These are phyloP conservation scores for Macrophya annulata DNA, from an alignment of 2,888 invertebrate genomes.

Conservation along the genomic window DNA sequence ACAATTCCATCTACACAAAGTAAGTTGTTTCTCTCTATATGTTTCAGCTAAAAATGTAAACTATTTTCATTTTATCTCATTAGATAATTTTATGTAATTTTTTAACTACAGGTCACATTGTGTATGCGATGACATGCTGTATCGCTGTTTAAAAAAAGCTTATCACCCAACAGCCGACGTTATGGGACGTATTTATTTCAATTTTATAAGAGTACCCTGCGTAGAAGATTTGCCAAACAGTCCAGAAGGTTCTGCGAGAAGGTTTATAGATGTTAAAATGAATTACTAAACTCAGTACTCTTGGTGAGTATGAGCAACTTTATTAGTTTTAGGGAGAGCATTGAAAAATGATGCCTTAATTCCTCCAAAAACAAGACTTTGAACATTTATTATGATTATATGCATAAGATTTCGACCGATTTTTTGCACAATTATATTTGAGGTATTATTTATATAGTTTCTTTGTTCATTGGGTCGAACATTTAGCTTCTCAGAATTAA, in stretches of 20 bases:
- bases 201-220: conserved; percentile 89
- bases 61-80: conserved; percentile 29
- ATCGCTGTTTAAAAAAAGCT: conserved; percentile 89
- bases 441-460: conserved; percentile 13
- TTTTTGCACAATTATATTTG: conserved; percentile 34
- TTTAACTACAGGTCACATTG: conserved; percentile 87
- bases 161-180: conserved; percentile 87
- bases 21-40: conserved; percentile 72
- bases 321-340: background rate
- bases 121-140: conserved; percentile 91
- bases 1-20: conserved; percentile 92
- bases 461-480: conserved; percentile 47
- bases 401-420: background rate
- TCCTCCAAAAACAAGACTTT: background rate
- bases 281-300: conserved; percentile 34
- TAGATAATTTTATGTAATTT: conserved; percentile 16
- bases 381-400: background rate
- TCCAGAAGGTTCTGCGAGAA: conserved; percentile 59
- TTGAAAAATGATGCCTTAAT: background rate
- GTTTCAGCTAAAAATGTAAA: conserved; percentile 18
- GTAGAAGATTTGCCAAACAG: conserved; percentile 81
- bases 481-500: background rate
- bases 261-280: conserved; percentile 54
- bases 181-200: conserved; percentile 94
- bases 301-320: background rate